Evolutionary conservation across 2,888 invertebrate genomes (phyloP).

Genomic region (Callinectes sapidus): DNA sequence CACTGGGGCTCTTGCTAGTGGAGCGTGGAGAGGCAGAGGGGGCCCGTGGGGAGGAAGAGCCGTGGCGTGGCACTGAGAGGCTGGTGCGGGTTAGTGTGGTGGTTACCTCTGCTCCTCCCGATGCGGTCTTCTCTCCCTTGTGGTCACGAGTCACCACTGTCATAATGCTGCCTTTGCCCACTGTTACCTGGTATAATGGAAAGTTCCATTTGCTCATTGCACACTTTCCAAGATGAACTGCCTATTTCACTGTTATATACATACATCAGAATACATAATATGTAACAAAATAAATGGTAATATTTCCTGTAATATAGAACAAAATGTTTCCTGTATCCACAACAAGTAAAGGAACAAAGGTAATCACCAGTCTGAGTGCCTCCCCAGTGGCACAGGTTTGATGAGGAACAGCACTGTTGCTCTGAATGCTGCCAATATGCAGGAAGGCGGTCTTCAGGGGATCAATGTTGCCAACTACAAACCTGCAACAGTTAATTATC

Average conservation of each 20-base stretch:
- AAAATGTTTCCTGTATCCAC: too few relatives aligned
- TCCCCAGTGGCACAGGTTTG: slow-evolving; percentile 77
- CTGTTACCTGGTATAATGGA: slow-evolving; percentile 60
- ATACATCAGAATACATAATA: too few relatives aligned
- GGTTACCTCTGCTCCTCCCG: slow-evolving; percentile 69
- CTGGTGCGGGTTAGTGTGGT: slow-evolving; percentile 54
- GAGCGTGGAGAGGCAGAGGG: slow-evolving; percentile 62
- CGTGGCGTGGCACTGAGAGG: slow-evolving; percentile 46
- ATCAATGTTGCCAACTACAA: slow-evolving; percentile 74
- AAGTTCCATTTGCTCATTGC: neutral
- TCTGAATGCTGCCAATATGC: slow-evolving; percentile 75
- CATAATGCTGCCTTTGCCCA: slow-evolving; percentile 74
- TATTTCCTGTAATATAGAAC: too few relatives aligned
- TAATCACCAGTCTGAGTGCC: slow-evolving; percentile 74
- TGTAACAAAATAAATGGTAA: too few relatives aligned
- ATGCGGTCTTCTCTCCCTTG: slow-evolving; percentile 75
- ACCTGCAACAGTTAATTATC: slow-evolving; percentile 57
- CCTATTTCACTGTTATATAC: too few relatives aligned
- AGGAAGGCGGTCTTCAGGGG: slow-evolving; percentile 74
- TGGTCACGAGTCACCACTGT: slow-evolving; percentile 76
- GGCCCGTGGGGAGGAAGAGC: slow-evolving; percentile 59
- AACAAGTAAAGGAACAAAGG: neutral
- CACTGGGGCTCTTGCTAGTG: slow-evolving; percentile 63
- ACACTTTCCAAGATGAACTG: too few relatives aligned
- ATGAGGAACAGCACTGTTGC: slow-evolving; percentile 76